Conservation (phyloP, 2,113 vertebrate genomes). For the Rhea americana region DNA sequence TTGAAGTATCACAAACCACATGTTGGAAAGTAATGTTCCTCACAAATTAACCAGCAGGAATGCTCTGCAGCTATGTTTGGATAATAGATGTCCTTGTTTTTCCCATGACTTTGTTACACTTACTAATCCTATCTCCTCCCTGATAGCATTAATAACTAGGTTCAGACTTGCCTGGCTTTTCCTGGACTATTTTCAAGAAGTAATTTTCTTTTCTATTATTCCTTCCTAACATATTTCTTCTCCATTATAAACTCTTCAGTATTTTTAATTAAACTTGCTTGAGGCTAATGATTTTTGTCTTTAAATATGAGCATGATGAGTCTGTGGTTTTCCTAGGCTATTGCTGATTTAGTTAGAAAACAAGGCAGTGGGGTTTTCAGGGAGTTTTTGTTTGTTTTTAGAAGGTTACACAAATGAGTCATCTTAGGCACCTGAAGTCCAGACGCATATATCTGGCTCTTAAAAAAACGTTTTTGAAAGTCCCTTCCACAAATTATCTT, state of each 20-base stretch:
- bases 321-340: constrained; percentile 19
- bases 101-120: constrained; percentile 50
- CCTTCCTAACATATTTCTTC: constrained; percentile 54
- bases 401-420: neutral
- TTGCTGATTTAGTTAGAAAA: neutral
- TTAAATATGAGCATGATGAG: neutral
- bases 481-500: neutral
- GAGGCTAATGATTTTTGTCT: constrained; percentile 34
- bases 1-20: neutral
- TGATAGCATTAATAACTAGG: constrained; percentile 38
- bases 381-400: neutral
- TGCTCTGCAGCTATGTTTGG: neutral
- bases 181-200: constrained; percentile 52
- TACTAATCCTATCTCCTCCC: constrained; percentile 1
- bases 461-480: neutral
- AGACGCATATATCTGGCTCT: neutral
- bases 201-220: constrained; percentile 50
- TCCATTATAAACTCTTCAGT: constrained; percentile 30
- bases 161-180: constrained; percentile 55
- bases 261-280: constrained; percentile 51
- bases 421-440: neutral
- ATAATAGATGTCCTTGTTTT: constrained; percentile 27
- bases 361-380: neutral
- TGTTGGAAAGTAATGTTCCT: neutral
- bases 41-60: neutral